Base-by-base conservation (phyloP, 2,888 invertebrate genomes). In the Fragum sueziense region DNA sequence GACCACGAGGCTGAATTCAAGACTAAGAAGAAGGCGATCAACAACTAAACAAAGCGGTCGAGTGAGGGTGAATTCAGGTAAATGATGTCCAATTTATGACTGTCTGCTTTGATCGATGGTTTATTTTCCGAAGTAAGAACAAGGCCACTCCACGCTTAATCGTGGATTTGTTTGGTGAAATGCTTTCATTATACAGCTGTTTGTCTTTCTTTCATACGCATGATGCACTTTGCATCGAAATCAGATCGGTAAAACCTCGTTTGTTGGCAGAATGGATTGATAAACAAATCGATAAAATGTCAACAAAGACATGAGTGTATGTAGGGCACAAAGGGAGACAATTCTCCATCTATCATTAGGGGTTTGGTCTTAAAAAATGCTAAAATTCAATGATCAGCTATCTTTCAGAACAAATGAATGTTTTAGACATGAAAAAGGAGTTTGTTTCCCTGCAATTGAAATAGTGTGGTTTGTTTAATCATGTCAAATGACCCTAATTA, bases 1-100 rank as follows among this genome's bases (percentile, higher is more conserved):
- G 83, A 87, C 88, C 52, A 90, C 89, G 41, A 83, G 90, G 78
- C 82, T 89, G 47, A 89, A 86, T 83, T 85, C 90, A 51, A 88
- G 89, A 77, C 47, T 79, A 54, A 74, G 69, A 65, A 73, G 79
- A 31, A 62, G 80, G 65, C 73, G 76, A 76, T 77, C 85, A 51
- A 82, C 82, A 69, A 74, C 76, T 51, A 85, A 62, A 74, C 82
- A 79, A 79, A 73, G 71, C 62, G 74, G 61, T 37, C 79, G 74
- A 62, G 74, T 75, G 61, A 78, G 76, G 59, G 76, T 79, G 59
- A 84, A 80, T 84, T 71, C 82, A 73, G 84, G 88, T 87, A 76
- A 79, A 83, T 79, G 62, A 65, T 68, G 25, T 34, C 52, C 54
- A 54, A 54, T 54, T 54, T 54, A 33, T 70, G 65, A 33, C 70